Conservation (phyloP, 2,797 vertebrate genomes). For the Eremophila alpestris region DNA sequence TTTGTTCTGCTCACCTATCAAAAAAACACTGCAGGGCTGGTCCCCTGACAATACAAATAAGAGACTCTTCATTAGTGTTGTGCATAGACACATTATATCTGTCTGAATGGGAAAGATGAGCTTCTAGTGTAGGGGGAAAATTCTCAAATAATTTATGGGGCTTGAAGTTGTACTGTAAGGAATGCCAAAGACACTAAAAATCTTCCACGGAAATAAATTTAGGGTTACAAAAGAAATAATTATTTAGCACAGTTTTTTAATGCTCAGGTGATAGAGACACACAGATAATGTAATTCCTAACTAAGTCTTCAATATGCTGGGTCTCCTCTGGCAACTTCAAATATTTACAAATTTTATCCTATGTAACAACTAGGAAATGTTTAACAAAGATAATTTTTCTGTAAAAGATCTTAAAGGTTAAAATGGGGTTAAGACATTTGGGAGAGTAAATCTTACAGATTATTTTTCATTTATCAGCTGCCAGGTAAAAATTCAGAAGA, state of each 20-base stretch:
- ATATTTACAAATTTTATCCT: neutral
- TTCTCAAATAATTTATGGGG: neutral
- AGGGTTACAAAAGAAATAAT: neutral
- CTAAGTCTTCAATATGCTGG: neutral
- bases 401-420: neutral
- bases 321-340: neutral
- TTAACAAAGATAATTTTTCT: neutral
- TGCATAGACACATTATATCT: neutral
- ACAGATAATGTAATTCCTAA: neutral
- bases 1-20: neutral
- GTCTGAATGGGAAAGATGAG: neutral
- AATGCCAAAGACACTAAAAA: neutral
- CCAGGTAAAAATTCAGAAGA: neutral
- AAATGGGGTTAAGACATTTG: neutral
- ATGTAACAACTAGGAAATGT: neutral
- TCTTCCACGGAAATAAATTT: neutral
- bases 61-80: neutral
- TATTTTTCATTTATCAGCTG: neutral
- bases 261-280: neutral
- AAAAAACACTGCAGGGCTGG: neutral
- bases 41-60: neutral
- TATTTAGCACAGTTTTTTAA: neutral
- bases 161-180: neutral
- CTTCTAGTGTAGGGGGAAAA: neutral
- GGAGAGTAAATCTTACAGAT: neutral